phyloP scores from a whole-genome alignment of 1,140 invertebrate genomes.

The Calliopsis andreniformis region DNA sequence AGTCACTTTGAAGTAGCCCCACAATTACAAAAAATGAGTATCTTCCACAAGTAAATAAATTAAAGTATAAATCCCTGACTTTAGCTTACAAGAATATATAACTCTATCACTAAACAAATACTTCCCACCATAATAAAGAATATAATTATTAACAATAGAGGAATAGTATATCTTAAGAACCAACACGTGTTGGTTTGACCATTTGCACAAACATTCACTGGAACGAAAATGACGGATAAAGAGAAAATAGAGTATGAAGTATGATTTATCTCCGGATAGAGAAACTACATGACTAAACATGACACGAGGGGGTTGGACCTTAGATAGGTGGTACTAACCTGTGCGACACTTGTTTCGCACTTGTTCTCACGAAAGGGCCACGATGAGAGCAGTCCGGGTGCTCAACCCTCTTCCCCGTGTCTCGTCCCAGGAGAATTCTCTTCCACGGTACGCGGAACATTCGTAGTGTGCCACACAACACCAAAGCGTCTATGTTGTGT shows the following conservation, averaged over 20 bases:
- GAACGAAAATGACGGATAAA: neutral
- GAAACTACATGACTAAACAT: conserved; percentile 55
- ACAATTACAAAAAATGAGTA: no score
- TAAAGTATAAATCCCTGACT: no score
- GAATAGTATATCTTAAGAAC: neutral
- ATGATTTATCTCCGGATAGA: conserved; percentile 57
- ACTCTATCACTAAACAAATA: no score
- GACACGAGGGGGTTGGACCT: conserved; percentile 32
- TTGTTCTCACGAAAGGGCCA: conserved; percentile 79
- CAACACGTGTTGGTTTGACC: no score
- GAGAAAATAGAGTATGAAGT: conserved; percentile 14
- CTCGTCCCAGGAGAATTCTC: conserved; percentile 68
- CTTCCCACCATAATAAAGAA: conserved; percentile 6
- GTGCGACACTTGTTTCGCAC: conserved; percentile 77
- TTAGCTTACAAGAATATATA: neutral
- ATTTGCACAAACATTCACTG: neutral
- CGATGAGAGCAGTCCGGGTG: conserved; percentile 58
- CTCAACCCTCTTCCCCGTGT: conserved; percentile 69
- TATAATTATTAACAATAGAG: no score
- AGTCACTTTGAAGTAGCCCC: no score
- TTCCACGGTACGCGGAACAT: conserved; percentile 62
- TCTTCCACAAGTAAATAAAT: no score
- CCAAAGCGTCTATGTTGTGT: conserved; percentile 31
- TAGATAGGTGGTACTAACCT: conserved; percentile 53
- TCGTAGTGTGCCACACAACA: conserved; percentile 68